Conservation (phyloP, 2,888 invertebrate species). For the Tachina grossa region DNA sequence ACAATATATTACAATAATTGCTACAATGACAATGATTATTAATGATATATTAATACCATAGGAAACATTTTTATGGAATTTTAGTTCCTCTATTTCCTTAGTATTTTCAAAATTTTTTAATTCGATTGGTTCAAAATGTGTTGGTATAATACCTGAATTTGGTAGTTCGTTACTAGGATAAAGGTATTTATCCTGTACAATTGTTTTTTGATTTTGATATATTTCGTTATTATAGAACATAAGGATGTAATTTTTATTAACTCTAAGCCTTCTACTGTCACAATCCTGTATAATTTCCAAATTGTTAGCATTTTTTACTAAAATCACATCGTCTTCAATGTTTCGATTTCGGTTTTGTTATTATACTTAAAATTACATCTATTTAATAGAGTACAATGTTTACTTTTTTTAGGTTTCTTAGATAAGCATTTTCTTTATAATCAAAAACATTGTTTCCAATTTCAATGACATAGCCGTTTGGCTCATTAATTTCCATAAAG, state of each 20-base stretch:
- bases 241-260: conserved; percentile 2
- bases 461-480: conserved; percentile 16
- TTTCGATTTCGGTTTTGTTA: conserved; percentile 4
- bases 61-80: conserved; percentile 41
- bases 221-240: background rate
- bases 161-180: conserved; percentile 25
- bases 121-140: conserved; percentile 24
- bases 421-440: conserved; percentile 17
- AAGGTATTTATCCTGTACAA: conserved; percentile 16
- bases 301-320: conserved; percentile 9
- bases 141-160: conserved; percentile 17
- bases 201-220: conserved; percentile 55
- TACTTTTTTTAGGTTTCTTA: conserved; percentile 12
- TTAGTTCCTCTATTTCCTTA: conserved; percentile 24
- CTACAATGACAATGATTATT: no score
- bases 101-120: conserved; percentile 33
- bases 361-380: conserved; percentile 9
- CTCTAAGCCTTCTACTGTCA: conserved; percentile 3
- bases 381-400: conserved; percentile 1
- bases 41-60: conserved; percentile 2
- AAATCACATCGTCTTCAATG: conserved; percentile 19
- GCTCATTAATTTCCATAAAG: conserved; percentile 35
- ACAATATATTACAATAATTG: no score
- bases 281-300: conserved; percentile 21
- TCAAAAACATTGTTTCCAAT: conserved; percentile 9